Percentiles rank a stretch among this genome's conserved stretches.
Evolutionary conservation across 2,888 invertebrate species (phyloP).

Genomic region (Creontiades dilutus): DNA sequence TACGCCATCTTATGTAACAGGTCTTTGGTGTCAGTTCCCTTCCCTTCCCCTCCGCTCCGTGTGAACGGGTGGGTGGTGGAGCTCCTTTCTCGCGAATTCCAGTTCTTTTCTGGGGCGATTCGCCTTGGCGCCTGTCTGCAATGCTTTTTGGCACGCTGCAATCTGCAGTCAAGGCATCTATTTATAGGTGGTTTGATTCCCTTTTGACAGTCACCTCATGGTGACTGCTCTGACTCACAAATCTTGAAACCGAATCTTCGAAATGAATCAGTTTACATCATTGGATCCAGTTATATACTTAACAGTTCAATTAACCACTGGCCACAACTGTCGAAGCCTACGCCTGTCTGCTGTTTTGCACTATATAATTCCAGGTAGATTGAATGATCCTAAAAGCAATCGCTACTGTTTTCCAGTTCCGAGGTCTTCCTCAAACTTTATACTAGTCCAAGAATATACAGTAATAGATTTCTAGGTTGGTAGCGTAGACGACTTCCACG

Average conservation of each 20-base stretch:
- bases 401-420: too few relatives aligned
- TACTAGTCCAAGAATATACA: too few relatives aligned
- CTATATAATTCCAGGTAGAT: too few relatives aligned
- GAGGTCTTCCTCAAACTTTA: too few relatives aligned
- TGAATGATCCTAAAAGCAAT: too few relatives aligned
- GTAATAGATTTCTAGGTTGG: too few relatives aligned
- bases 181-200: neutral
- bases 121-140: slow-evolving; percentile 19
- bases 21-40: slow-evolving; percentile 35
- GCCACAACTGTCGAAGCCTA: too few relatives aligned
- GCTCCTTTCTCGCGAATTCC: neutral
- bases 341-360: too few relatives aligned
- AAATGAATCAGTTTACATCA: too few relatives aligned
- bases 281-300: too few relatives aligned
- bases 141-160: neutral
- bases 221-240: neutral
- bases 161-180: neutral
- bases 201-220: neutral
- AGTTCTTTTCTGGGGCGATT: slow-evolving; percentile 17
- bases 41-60: neutral
- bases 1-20: slow-evolving; percentile 20
- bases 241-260: neutral
- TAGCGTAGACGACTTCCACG: too few relatives aligned
- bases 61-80: neutral
- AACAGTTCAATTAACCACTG: too few relatives aligned